phyloP scores from a whole-genome alignment of 2,113 vertebrate species.

The Salvelinus alpinus region DNA sequence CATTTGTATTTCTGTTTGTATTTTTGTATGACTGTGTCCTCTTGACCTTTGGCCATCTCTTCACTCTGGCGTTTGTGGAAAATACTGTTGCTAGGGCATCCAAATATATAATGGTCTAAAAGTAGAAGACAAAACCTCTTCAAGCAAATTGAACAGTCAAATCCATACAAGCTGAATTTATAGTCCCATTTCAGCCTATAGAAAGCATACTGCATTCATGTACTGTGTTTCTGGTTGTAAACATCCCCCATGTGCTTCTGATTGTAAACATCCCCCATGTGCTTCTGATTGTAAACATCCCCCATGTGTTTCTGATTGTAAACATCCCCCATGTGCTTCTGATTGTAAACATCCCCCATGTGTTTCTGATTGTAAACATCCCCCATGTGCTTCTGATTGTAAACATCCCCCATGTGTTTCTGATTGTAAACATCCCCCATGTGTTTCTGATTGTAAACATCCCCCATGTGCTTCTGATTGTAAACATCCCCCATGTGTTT shows the following conservation, averaged over 20 bases:
- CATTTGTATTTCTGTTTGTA: constrained; percentile 29
- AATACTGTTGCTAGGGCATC: neutral
- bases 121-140: neutral
- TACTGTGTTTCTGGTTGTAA: neutral
- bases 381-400: neutral
- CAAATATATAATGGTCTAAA: neutral
- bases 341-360: too few relatives aligned
- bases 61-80: constrained; percentile 23
- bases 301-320: too few relatives aligned
- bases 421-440: neutral
- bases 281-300: neutral
- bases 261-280: neutral
- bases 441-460: neutral
- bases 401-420: neutral
- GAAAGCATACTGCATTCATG: neutral
- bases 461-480: neutral
- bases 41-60: constrained; percentile 39
- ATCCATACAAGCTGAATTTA: neutral
- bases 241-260: neutral
- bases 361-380: too few relatives aligned
- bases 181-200: neutral
- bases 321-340: neutral
- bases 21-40: constrained; percentile 39
- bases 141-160: neutral
- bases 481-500: neutral